Base-by-base conservation (phyloP, 2,113 vertebrate genomes). In the Antechinus stuartii region DNA sequence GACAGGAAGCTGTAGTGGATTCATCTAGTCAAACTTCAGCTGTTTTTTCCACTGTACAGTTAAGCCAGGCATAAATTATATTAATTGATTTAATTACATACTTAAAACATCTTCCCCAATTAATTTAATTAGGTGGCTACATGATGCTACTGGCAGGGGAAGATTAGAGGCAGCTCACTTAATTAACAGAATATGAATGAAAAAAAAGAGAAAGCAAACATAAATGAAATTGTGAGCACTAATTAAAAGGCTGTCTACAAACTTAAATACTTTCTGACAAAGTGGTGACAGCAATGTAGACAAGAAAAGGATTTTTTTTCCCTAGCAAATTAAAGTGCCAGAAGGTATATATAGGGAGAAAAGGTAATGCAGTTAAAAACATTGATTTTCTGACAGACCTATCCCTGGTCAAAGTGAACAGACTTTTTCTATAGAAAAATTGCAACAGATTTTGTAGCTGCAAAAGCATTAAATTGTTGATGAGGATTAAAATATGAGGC, bases 71-170 rank as follows among this genome's bases (percentile, higher is more conserved):
- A 99, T 99, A 99, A 99, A 99, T 99, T 99, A 99, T 99, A 99
- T 99, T 99, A 99, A 99, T 99, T 99, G 99, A 99, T 99, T 99
- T 99, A 99, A 99, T 99, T 99, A 99, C 99, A 99, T 99, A 99
- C 99, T 99, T 99, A 99, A 99, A 99, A 99, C 99, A 99, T 99
- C 99, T 99, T 99, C 99, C 99, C 98, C 99, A 99, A 99, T 99
- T 99, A 99, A 99, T 99, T 99, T 99, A 99, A 99, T 99, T 99
- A 99, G 99, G 98, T 99, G 99, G 99, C 99, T 99, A 99, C 99
- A 99, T 99, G 99, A 99, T 99, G 99, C 99, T 99, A 99, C 99
- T 99, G 99, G 99, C 99, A 99, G 99, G 99, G 99, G 99, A 99
- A 99, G 99, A 99, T 99, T 99, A 99, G 99, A 99, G 99, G 98